Base-by-base conservation (phyloP, 2,888 invertebrate species). In the Sabatieria punctata region DNA sequence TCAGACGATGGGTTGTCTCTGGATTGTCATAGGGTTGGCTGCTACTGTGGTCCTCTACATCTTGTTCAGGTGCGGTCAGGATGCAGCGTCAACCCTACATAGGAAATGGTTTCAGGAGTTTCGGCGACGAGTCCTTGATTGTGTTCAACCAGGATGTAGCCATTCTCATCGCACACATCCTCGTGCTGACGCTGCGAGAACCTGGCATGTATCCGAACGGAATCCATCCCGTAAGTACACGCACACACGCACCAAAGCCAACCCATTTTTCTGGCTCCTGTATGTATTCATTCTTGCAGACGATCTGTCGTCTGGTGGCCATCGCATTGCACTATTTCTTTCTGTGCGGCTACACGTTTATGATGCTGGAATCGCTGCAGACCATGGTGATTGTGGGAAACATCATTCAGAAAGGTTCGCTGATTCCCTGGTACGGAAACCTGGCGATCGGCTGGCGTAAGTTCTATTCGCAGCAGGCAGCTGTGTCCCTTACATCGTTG, bases 101-200 rank as follows among this genome's bases (percentile, higher is more conserved):
- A 8, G 8, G 15, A 30, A 33, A 13, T 13, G n/a, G 11, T 46
- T 46, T 21, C 41, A 41, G 41, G 23, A 41, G 21, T 23, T 4
- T 23, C 4, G 24, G 42, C 24, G 36, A 25, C n/a, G 47, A 47
- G 23, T 33, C 40, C 3, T 36, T 47, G 4, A 47, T 47, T 18
- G 35, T 47, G 18, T n/a, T 30, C n/a, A 47, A 47, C 35, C 47
- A 47, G 24, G 47, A 47, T 23, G 26, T 47, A n/a, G 43, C 47
- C 13, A 11, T 47, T 2, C 25, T 47, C 13, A 21, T 47, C 26
- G 47, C 43, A 2, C 47, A 47, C 25, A 13, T 37, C 18, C 24
- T 47, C 24, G 47, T 47, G 18, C 38, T 47, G 39, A 43, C 43
- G 3, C 19, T 47, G 30, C 35, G 47, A 4, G 47, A 47, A n/a